Evolutionary conservation across 37 sponge, comb jelly and placozoan species (phyloP), one percentile per base, ranked within the genome.

Genomic region (Crambe crambe): DNA sequence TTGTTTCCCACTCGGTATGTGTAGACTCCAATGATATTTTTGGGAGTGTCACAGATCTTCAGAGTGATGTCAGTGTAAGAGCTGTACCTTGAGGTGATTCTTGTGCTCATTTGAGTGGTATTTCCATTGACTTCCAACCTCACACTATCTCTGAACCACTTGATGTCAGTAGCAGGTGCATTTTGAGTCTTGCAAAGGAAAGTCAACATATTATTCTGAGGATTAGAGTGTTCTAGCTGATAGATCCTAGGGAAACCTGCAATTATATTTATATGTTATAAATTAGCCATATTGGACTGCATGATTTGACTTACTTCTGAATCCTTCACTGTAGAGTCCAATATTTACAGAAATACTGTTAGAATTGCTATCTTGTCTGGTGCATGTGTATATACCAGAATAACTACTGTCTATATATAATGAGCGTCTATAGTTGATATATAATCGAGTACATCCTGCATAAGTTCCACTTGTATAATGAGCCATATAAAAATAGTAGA

Each of bases 341-440:
- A 70, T n/a, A 18, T 70, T 70, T 25, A 70, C 25, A 9, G 29
- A 40, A 35, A 70, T 40, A 39, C 21, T 21, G 8, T 70, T 70
- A 22, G 42, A 40, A 3, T 20, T 40, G 2, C 20, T 35, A 70
- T 70, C 71, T 70, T 23, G 20, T 26, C 9, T 41, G 23, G 36
- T 18, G 71, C 42, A 70, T 3, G 71, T 70, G 71, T 70, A 70
- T 40, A 70, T 40, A 20, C 68, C 68, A 51, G 15, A 18, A 25
- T 22, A 9, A 47, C 10, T 6, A 47, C 12, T 15, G 12, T 47
- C 6, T 6, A 47, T 47, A 6, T 15, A 47, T 6, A 15, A 47
- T 6, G 12, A 47, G 12, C 12, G 12, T 6, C 12, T 12, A 15
- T 47, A 47, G 12, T 47, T 15, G 12, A 47, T 15, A 15, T 47